Percentiles rank a stretch among this genome's conserved stretches.
Conservation (phyloP, 92 coral and sea anemone species). For the Phymanthus crucifer region DNA sequence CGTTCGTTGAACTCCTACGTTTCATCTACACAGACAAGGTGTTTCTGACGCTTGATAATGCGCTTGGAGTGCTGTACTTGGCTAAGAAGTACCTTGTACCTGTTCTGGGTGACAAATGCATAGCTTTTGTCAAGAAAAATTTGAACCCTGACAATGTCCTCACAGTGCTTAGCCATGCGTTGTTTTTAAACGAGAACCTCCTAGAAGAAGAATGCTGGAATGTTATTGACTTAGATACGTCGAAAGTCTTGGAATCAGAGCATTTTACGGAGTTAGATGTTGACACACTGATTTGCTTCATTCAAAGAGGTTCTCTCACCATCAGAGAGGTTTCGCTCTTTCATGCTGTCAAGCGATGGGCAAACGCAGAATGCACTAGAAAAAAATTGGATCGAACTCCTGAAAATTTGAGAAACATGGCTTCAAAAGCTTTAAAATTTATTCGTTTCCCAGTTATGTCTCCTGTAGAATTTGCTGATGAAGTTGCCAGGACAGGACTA, state of each 20-base stretch:
- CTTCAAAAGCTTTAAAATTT: conserved; percentile 64
- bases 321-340: conserved; percentile 66
- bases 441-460: conserved; percentile 80
- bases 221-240: conserved; percentile 64
- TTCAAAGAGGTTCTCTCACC: conserved; percentile 62
- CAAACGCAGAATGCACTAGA: conserved; percentile 62
- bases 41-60: conserved; percentile 69
- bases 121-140: conserved; percentile 61
- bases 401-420: conserved; percentile 56
- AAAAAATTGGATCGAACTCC: conserved; percentile 45
- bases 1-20: conserved; percentile 71
- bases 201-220: conserved; percentile 85
- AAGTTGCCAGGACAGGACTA: conserved; percentile 75
- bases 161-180: conserved; percentile 73
- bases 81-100: conserved; percentile 84
- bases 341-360: conserved; percentile 73
- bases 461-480: conserved; percentile 74
- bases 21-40: conserved; percentile 70
- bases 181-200: conserved; percentile 55
- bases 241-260: conserved; percentile 66
- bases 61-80: conserved; percentile 67
- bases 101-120: conserved; percentile 72
- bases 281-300: conserved; percentile 53
- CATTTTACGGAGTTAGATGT: conserved; percentile 62
- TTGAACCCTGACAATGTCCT: conserved; percentile 76